phyloP scores from a whole-genome alignment of 2,113 vertebrate species.

The Trichechus manatus region DNA sequence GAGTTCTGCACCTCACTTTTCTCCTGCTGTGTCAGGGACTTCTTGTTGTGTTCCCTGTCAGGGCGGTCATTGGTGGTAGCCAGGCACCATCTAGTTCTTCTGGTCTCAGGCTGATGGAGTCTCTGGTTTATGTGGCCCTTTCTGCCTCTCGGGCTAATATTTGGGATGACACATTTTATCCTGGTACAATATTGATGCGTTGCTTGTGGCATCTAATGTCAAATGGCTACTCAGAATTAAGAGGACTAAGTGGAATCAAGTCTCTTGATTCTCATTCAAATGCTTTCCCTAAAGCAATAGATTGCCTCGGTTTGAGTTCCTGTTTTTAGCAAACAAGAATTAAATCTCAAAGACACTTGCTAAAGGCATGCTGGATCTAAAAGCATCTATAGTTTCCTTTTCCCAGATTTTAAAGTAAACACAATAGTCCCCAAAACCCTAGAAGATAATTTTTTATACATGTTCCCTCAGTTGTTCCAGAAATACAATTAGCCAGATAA shows the following conservation, averaged over 20 bases:
- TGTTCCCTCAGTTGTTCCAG: neutral
- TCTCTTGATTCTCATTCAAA: neutral
- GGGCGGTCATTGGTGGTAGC: no score
- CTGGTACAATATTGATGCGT: neutral
- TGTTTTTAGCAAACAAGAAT: slow-evolving; percentile 13
- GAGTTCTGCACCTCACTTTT: no score
- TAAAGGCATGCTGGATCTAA: neutral
- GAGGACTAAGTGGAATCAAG: neutral
- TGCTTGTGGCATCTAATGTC: neutral
- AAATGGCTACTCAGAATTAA: neutral
- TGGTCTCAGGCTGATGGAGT: no score
- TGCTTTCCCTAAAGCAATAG: neutral
- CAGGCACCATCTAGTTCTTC: no score
- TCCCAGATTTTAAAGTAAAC: slow-evolving; percentile 15
- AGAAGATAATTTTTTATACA: neutral
- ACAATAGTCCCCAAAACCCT: neutral
- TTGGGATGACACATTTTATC: neutral
- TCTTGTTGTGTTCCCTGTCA: no score
- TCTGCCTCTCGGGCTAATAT: no score
- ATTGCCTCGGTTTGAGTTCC: neutral
- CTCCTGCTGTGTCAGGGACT: no score
- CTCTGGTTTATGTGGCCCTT: no score
- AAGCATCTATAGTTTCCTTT: slow-evolving; percentile 2
- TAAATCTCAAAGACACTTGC: neutral
- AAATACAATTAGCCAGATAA: neutral